A percentile compares a stretch with the other conserved stretches of the same genome.
Evolutionary conservation across 2,888 invertebrate genomes (phyloP).

Genomic region (Rhynchonema sp.): DNA sequence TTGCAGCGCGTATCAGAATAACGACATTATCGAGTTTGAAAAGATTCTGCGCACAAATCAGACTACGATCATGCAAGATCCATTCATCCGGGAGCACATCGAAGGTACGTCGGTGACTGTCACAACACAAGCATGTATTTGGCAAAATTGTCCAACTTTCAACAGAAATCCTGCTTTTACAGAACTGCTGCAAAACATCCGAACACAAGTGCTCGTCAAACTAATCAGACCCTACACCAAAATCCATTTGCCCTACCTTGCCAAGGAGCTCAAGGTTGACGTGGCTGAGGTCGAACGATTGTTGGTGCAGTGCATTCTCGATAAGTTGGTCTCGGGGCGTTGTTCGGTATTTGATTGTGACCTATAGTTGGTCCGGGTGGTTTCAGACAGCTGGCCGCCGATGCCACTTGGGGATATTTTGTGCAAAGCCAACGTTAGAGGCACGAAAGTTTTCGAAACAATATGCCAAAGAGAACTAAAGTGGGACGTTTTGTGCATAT

Average conservation of each 20-base stretch:
- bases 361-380: too few species aligned
- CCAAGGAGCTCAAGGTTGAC: constrained; percentile 43
- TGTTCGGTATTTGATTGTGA: background rate
- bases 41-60: constrained; percentile 77
- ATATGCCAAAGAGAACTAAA: too few species aligned
- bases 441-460: too few species aligned
- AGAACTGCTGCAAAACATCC: constrained; percentile 50
- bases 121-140: background rate
- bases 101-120: constrained; percentile 42
- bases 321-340: constrained; percentile 50
- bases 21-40: constrained; percentile 94
- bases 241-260: constrained; percentile 92
- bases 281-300: constrained; percentile 71
- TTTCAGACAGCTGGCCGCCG: too few species aligned
- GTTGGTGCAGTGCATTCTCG: constrained; percentile 87
- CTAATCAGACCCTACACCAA: constrained; percentile 91
- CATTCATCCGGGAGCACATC: constrained; percentile 93
- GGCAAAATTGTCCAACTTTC: background rate
- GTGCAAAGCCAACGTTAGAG: too few species aligned
- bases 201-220: constrained; percentile 89
- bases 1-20: constrained; percentile 58
- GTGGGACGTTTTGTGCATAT: too few species aligned
- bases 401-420: too few species aligned
- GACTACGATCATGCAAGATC: constrained; percentile 95
- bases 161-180: background rate